phyloP scores from a whole-genome alignment of 2,797 vertebrate genomes.

The Zalophus californianus region DNA sequence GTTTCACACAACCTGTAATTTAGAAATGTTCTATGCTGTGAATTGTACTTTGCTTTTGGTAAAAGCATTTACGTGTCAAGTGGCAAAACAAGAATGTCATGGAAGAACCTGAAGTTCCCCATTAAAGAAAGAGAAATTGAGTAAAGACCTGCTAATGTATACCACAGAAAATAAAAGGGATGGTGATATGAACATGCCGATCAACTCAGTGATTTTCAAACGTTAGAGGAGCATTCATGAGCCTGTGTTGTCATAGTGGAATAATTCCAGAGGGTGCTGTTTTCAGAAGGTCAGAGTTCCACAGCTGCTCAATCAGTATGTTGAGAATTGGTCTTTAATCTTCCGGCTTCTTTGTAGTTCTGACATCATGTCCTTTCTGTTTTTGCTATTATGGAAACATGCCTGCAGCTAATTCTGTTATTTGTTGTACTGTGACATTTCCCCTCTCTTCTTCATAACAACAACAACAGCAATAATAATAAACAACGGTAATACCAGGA shows the following conservation, averaged over 20 bases:
- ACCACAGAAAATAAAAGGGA: conserved; percentile 66
- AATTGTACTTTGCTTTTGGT: conserved; percentile 70
- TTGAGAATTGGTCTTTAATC: conserved; percentile 66
- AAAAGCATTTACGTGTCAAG: conserved; percentile 67
- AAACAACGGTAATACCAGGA: background rate
- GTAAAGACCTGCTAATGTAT: conserved; percentile 58
- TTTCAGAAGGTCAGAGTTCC: conserved; percentile 67
- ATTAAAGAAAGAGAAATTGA: conserved; percentile 64
- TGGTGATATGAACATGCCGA: conserved; percentile 34
- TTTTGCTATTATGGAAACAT: conserved; percentile 55
- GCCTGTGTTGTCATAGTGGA: conserved; percentile 21
- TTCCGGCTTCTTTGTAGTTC: conserved; percentile 54
- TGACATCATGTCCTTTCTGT: conserved; percentile 49
- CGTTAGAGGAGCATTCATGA: conserved; percentile 37
- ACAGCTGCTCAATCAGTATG: conserved; percentile 61
- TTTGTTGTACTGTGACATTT: background rate
- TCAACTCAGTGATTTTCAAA: conserved; percentile 62
- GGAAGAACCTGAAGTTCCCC: conserved; percentile 66
- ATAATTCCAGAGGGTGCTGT: background rate
- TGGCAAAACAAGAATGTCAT: conserved; percentile 71
- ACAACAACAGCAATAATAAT: background rate
- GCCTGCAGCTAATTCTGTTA: background rate
- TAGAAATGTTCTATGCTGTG: conserved; percentile 68
- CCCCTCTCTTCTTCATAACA: background rate
- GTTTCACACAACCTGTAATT: conserved; percentile 75